A percentile compares a stretch with the other conserved stretches of the same genome.
phyloP scores from a whole-genome alignment of 2,797 vertebrate species.

The Danio tinwini region DNA sequence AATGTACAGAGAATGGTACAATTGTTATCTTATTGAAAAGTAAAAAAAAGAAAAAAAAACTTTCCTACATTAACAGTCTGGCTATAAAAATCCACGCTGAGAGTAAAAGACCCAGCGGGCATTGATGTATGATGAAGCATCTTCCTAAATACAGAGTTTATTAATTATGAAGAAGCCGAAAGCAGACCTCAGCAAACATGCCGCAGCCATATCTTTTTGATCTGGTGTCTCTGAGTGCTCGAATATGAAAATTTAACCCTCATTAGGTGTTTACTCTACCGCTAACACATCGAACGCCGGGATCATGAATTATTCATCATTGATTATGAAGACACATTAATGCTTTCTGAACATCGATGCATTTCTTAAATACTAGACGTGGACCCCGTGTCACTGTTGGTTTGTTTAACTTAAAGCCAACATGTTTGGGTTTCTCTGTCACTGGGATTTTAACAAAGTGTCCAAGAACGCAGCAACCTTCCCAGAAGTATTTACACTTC shows the following conservation, averaged over 20 bases:
- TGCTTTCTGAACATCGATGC: neutral
- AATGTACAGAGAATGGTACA: too few species aligned
- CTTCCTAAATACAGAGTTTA: neutral
- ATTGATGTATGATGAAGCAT: neutral
- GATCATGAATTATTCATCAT: conserved; percentile 12
- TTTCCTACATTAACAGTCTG: neutral
- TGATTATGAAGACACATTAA: conserved; percentile 10
- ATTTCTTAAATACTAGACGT: conserved; percentile 1
- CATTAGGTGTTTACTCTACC: neutral
- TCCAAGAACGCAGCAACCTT: neutral
- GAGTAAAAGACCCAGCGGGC: neutral
- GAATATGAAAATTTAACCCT: neutral
- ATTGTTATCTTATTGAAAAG: too few species aligned
- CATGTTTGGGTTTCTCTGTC: neutral
- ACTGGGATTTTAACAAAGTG: neutral
- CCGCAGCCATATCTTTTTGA: neutral
- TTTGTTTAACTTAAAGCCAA: conserved; percentile 5
- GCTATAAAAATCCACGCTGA: neutral
- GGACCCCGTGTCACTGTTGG: neutral
- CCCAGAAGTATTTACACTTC: conserved; percentile 33
- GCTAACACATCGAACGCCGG: neutral
- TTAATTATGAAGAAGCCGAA: conserved; percentile 11
- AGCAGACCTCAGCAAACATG: neutral
- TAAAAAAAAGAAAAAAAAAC: too few species aligned
- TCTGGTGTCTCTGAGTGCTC: neutral